Evolutionary conservation across 2,888 invertebrate species (phyloP), one percentile per base, ranked within the genome.

Genomic region (Plagiodera versicolora): DNA sequence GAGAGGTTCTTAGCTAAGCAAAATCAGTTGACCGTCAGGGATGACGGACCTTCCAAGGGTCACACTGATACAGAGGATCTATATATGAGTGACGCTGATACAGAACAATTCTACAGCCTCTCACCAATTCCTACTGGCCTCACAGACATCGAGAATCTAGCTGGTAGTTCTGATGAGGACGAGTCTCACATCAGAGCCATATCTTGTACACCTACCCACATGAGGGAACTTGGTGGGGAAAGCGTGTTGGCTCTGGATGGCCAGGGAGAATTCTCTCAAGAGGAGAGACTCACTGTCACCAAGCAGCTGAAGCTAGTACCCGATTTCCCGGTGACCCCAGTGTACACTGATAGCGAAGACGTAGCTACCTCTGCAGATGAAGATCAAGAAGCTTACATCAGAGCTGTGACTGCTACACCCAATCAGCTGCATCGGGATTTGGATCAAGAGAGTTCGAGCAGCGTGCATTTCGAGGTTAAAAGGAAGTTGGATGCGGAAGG

Each of bases 281-380:
- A 65, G 49, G 68, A 70, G 48, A 63, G 62, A 17, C 53, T 67
- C 14, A 45, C 57, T 4, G 48, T 64, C 6, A 65, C 63, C 19
- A 68, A 65, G 53, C 66, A 58, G 14, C 60, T 63, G 10, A 67
- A 68, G 20, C 61, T 64, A 10, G 54, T 60, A 11, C 55, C 61
- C 0, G 67, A 65, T 46, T 64, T 49, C 35, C 68, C 47, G 19
- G 19, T 57, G n/a, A 70, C 62, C 45, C 71, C 72, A 46, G 57
- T 60, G 9, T 54, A 66, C 10, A 83, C 83, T 0, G 83, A 83
- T 61, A 73, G 78, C 4, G 84, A 84, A 70, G 83, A 84, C 58
- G 64, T 83, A 8, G 77, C 76, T 61, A 72, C 78, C 18, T 79
- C 82, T 1, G 78, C 78, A 19, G 84, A 84, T 63, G 83, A 83